Percentiles rank a stretch among this genome's conserved stretches.
phyloP scores from a whole-genome alignment of 1,140 invertebrate genomes.

The Telenomus remus region DNA sequence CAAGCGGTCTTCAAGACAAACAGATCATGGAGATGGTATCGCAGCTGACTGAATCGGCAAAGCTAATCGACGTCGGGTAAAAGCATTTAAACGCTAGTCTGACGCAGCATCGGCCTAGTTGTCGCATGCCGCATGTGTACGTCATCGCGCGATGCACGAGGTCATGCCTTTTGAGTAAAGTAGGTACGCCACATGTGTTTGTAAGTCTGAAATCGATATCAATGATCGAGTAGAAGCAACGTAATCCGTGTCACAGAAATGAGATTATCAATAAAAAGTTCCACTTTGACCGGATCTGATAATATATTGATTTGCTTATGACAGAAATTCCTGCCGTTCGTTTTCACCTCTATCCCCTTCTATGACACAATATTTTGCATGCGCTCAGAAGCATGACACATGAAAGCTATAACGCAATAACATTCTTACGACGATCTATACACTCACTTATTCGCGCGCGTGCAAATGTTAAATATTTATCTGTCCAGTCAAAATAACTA shows the following conservation, averaged over 20 bases:
- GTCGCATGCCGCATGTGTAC: slow-evolving; percentile 56
- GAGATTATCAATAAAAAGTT: slow-evolving; percentile 58
- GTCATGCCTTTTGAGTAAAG: slow-evolving; percentile 57
- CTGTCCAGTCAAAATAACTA: too few species aligned
- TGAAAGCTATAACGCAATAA: slow-evolving; percentile 8
- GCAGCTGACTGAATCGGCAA: neutral
- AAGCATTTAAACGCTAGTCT: slow-evolving; percentile 28
- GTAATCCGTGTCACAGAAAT: slow-evolving; percentile 60
- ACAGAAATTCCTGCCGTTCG: slow-evolving; percentile 11
- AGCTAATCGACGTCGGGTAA: slow-evolving; percentile 33
- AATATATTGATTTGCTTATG: slow-evolving; percentile 37
- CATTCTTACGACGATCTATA: too few species aligned
- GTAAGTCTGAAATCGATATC: slow-evolving; percentile 56
- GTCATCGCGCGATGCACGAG: slow-evolving; percentile 54
- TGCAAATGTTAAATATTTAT: too few species aligned
- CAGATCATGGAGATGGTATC: too few species aligned
- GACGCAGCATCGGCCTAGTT: slow-evolving; percentile 58
- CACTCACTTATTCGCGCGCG: too few species aligned
- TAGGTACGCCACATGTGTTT: slow-evolving; percentile 52
- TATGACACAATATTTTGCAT: too few species aligned
- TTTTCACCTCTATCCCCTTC: neutral
- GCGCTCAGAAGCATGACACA: neutral
- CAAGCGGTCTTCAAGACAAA: too few species aligned
- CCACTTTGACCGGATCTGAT: slow-evolving; percentile 31
- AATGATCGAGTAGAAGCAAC: slow-evolving; percentile 54